A percentile compares a stretch with the other conserved stretches of the same genome.
These are phyloP conservation scores for Lamellibrachia luymesi DNA, from an alignment of 1,140 invertebrate species.

Conservation along the genomic window DNA sequence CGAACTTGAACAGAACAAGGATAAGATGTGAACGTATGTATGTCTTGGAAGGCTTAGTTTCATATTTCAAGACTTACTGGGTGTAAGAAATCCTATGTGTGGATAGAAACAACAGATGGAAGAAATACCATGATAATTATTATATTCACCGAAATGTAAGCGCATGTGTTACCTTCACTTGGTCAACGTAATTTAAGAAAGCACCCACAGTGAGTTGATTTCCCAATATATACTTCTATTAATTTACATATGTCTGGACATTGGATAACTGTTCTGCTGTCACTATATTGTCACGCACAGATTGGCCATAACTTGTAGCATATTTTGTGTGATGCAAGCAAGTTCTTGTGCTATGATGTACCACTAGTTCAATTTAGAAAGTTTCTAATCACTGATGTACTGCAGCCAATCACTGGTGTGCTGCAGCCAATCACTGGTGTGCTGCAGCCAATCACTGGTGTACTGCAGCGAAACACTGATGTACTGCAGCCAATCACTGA, in stretches of 20 bases:
- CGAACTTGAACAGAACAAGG: not conserved
- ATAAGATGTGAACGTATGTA: not conserved
- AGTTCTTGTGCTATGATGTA: not conserved
- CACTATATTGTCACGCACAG: not conserved
- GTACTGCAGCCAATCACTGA: not conserved
- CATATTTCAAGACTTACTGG: not conserved
- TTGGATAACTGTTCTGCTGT: not conserved
- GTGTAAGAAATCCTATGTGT: not conserved
- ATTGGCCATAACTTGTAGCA: not conserved
- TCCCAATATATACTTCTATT: not conserved
- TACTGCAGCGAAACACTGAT: not conserved
- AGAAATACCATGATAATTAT: not conserved
- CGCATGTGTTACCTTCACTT: not conserved
- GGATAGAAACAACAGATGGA: not conserved
- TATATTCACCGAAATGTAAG: not conserved
- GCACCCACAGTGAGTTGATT: not conserved
- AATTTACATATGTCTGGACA: not conserved
- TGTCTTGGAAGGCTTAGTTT: not conserved
- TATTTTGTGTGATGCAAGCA: not conserved
- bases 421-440: not conserved
- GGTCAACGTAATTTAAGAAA: not conserved
- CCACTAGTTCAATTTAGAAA: not conserved
- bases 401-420: not conserved
- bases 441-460: not conserved
- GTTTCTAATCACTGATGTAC: not conserved